Evolutionary conservation across 1,140 invertebrate species (phyloP).

Genomic region (Trissolcus basalis): DNA sequence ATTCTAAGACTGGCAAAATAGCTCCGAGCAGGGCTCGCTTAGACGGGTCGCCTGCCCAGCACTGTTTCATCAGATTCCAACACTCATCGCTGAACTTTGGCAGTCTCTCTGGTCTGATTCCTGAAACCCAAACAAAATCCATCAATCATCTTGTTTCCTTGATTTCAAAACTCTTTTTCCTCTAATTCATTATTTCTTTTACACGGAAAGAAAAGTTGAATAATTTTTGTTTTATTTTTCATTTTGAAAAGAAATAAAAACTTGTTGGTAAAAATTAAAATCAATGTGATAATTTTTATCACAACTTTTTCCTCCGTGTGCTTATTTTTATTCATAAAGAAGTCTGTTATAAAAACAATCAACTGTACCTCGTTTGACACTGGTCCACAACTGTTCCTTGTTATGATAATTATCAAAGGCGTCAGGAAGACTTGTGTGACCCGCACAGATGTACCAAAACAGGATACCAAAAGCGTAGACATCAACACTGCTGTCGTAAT

Average conservation of each 20-base stretch:
- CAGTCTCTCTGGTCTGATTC: slow-evolving; percentile 30
- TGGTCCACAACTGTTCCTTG: slow-evolving; percentile 92
- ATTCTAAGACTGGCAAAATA: slow-evolving; percentile 37
- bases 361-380: slow-evolving; percentile 91
- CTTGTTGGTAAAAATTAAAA: too few species aligned
- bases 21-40: slow-evolving; percentile 72
- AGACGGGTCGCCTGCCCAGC: slow-evolving; percentile 87
- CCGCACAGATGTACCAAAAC: slow-evolving; percentile 94
- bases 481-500: slow-evolving; percentile 91
- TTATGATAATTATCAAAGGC: slow-evolving; percentile 91
- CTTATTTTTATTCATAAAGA: too few species aligned
- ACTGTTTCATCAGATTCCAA: slow-evolving; percentile 90
- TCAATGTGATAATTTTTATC: too few species aligned
- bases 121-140: slow-evolving; percentile 42
- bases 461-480: slow-evolving; percentile 94
- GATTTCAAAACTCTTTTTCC: too few species aligned
- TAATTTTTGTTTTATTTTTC: too few species aligned
- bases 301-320: too few species aligned
- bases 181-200: too few species aligned
- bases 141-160: too few species aligned
- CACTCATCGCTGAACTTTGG: slow-evolving; percentile 86
- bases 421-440: slow-evolving; percentile 86
- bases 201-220: too few species aligned
- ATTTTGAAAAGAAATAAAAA: too few species aligned
- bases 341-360: too few species aligned